phyloP scores from a whole-genome alignment of 2,888 invertebrate species.

The Mimachlamys varia region DNA sequence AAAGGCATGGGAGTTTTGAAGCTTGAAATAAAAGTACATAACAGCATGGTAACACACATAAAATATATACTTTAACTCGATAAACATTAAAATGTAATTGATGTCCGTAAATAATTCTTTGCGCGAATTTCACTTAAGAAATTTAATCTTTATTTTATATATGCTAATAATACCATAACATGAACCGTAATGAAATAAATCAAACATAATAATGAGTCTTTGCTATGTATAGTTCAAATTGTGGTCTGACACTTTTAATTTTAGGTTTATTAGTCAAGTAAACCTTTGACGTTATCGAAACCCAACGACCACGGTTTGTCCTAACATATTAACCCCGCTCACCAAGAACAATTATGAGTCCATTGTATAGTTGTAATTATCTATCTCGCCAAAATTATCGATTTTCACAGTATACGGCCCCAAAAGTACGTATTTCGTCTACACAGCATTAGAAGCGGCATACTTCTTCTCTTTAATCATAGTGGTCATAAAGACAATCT shows the following conservation, averaged over 20 bases:
- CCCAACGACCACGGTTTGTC: not conserved
- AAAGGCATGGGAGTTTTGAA: not conserved
- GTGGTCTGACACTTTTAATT: not conserved
- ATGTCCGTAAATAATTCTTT: not conserved
- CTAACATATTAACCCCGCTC: slow-evolving; percentile 4
- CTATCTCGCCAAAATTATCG: slow-evolving; percentile 31
- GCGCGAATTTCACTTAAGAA: not conserved
- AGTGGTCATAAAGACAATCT: slow-evolving; percentile 18
- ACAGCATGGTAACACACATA: not conserved
- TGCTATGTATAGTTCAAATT: not conserved
- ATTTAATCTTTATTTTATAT: not conserved
- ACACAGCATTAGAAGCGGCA: not conserved
- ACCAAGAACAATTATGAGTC: slow-evolving; percentile 5
- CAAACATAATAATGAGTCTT: not conserved
- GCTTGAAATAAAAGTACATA: not conserved
- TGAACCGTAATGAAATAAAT: not conserved
- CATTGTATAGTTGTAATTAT: not conserved
- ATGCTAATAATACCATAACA: not conserved
- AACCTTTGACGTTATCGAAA: slow-evolving; percentile 10
- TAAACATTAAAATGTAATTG: not conserved
- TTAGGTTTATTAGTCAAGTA: not conserved
- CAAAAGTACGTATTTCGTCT: slow-evolving; percentile 20
- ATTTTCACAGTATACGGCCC: slow-evolving; percentile 12
- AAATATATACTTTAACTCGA: not conserved
- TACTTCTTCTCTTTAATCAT: not conserved